Percentiles rank a stretch among this genome's conserved stretches.
phyloP scores from a whole-genome alignment of 1,140 invertebrate genomes.

The honey bee (Apis mellifera) region DNA sequence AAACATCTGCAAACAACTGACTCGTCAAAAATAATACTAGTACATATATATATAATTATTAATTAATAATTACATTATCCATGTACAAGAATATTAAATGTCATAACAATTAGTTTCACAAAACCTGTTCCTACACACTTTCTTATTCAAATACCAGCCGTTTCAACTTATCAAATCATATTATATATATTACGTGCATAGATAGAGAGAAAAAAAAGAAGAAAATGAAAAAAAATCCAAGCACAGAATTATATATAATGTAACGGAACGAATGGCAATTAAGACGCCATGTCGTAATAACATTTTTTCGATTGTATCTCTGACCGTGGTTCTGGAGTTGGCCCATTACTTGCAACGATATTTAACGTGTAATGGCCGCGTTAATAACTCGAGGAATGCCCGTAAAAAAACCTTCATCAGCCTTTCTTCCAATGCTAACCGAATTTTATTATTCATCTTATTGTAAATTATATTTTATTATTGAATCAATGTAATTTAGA shows the following conservation, averaged over 20 bases:
- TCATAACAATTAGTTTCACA: background rate
- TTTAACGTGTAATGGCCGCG: slow-evolving; percentile 27
- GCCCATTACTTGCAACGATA: slow-evolving; percentile 14
- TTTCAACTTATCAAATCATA: background rate
- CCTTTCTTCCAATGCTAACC: background rate
- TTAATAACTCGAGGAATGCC: slow-evolving; percentile 9
- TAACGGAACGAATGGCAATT: slow-evolving; percentile 8
- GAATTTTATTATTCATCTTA: background rate
- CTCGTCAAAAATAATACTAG: no score
- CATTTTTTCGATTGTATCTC: slow-evolving; percentile 38
- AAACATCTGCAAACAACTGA: no score
- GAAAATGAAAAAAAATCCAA: background rate
- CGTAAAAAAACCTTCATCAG: background rate
- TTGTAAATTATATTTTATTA: background rate
- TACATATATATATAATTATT: background rate
- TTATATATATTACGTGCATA: background rate
- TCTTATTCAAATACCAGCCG: background rate
- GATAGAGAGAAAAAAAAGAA: background rate
- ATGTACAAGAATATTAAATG: background rate
- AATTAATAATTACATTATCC: background rate
- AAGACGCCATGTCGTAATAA: slow-evolving; percentile 32
- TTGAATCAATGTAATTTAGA: background rate
- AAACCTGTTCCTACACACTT: background rate
- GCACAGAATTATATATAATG: background rate
- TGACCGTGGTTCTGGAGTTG: slow-evolving; percentile 12